Base-by-base conservation (phyloP, 1,140 invertebrate species). In the Acromyrmex charruanus region DNA sequence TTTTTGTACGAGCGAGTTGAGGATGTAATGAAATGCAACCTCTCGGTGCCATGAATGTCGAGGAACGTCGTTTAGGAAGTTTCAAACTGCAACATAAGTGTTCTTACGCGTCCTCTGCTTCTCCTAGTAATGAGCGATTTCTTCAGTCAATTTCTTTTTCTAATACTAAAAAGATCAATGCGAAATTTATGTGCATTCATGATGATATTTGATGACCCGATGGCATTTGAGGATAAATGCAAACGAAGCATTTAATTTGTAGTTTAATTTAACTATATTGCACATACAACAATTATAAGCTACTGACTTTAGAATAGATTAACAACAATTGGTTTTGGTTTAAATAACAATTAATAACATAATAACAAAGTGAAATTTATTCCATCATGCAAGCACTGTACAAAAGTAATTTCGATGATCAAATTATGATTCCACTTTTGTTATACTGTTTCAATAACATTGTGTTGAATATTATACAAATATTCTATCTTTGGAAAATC, bases 21-120 rank as follows among this genome's bases (percentile, higher is more conserved):
- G 6, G 55, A 35, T n/a, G 28, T 72, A 71, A 84, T 75, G 39
- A 84, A 74, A 63, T 31, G 69, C 69, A 75, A 84, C 44, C 16
- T n/a, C 6, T 14, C n/a, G n/a, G 18, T 51, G 39, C 25, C 28
- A 74, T 61, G 68, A 82, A 74, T 82, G 21, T 74, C 53, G 55
- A 25, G 14, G 18, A 25, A 74, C 1, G 28, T 84, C 69, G 25
- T 63, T 84, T 84, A 63, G n/a, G 21, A 84, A 84, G 80, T 84
- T 75, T 63, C 55, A 25, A 75, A 84, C 39, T 84, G 80, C 69
- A 35, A 44, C 69, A 74, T 61, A 84, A 39, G 10, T 21, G 53
- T 75, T 84, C n/a, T 51, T 75, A 49, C 58, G 55, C 16, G 21
- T 35, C 18, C 53, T 49, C 25, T 31, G 7, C 0, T 7, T 82